A percentile compares a stretch with the other conserved stretches of the same genome.
Conservation (phyloP, 2,888 invertebrate genomes). For the Hydraecia micacea region DNA sequence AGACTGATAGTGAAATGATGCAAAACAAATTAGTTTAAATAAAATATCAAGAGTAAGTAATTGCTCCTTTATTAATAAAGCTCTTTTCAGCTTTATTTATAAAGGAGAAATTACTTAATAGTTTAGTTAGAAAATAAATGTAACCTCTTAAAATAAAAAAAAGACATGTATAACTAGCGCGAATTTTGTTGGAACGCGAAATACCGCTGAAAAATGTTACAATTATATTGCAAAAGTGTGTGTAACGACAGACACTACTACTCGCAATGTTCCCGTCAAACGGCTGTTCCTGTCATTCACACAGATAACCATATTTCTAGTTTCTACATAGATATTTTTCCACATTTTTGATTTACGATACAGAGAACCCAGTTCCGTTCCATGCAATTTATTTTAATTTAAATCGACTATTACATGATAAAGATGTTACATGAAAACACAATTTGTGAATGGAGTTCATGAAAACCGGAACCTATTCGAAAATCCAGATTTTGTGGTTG, state of each 20-base stretch:
- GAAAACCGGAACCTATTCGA: slow-evolving; percentile 40
- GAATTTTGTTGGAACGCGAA: neutral
- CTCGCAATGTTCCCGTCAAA: slow-evolving; percentile 59
- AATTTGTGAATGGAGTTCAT: slow-evolving; percentile 54
- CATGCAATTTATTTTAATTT: slow-evolving; percentile 52
- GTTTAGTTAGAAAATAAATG: slow-evolving; percentile 2
- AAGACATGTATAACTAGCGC: neutral
- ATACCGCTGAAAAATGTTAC: slow-evolving; percentile 35
- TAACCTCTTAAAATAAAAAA: slow-evolving; percentile 5
- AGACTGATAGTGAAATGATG: neutral
- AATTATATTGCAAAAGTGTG: slow-evolving; percentile 28
- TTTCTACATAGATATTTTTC: neutral
- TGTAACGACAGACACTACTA: slow-evolving; percentile 20
- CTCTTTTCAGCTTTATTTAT: neutral
- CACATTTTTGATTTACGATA: slow-evolving; percentile 20
- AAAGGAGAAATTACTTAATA: slow-evolving; percentile 24
- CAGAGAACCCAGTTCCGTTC: slow-evolving; percentile 33
- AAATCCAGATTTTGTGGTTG: slow-evolving; percentile 4
- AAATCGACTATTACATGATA: slow-evolving; percentile 48
- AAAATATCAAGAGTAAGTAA: neutral
- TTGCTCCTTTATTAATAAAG: too few species aligned
- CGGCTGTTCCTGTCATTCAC: slow-evolving; percentile 66
- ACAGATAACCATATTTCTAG: slow-evolving; percentile 41
- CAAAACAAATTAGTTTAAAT: neutral
- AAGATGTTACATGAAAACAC: slow-evolving; percentile 49